phyloP scores from a whole-genome alignment of 2,113 vertebrate species.

The Pelmatolapia mariae region DNA sequence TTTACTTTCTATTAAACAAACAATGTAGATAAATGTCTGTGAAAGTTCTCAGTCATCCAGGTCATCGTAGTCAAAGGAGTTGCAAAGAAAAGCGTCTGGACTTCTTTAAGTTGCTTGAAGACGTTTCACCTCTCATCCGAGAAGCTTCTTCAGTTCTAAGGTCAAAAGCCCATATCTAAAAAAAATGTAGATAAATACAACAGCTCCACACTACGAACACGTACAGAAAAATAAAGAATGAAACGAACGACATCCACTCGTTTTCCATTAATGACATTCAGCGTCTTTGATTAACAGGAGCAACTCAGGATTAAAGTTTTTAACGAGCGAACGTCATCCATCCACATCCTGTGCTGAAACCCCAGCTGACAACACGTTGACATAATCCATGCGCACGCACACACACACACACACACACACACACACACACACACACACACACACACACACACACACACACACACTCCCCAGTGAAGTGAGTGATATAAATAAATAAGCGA shows the following conservation, averaged over 20 bases:
- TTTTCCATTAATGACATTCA: neutral
- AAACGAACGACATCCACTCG: accelerated
- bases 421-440: too few relatives aligned
- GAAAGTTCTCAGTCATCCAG: too few relatives aligned
- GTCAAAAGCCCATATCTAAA: too few relatives aligned
- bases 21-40: neutral
- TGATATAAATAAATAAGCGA: slow-evolving; percentile 46
- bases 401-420: neutral
- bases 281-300: neutral
- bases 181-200: neutral
- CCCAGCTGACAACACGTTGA: neutral
- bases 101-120: too few relatives aligned
- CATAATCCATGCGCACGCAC: neutral
- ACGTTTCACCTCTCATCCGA: too few relatives aligned
- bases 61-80: too few relatives aligned
- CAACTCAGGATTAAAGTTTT: neutral
- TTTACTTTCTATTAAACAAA: neutral
- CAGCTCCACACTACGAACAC: neutral
- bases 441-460: neutral
- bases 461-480: neutral
- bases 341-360: neutral
- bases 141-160: too few relatives aligned
- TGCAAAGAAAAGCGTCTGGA: too few relatives aligned
- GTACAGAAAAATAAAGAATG: neutral
- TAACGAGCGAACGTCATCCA: neutral